phyloP scores from a whole-genome alignment of 2,113 vertebrate genomes.

The Rhinolophus ferrumequinum region DNA sequence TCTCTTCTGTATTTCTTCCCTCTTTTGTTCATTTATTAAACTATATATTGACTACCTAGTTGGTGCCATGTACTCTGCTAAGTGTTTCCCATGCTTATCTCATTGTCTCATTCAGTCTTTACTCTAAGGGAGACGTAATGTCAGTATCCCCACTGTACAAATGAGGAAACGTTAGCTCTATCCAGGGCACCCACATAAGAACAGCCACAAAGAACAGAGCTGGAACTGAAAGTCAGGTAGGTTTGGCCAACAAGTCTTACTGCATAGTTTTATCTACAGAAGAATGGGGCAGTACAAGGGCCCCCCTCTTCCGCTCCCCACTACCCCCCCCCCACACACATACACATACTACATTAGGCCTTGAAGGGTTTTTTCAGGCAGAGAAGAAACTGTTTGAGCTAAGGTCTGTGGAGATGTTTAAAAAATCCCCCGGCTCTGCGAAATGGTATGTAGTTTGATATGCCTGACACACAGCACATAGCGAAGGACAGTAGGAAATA shows the following conservation, averaged over 20 bases:
- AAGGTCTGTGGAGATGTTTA: neutral
- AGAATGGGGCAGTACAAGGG: neutral
- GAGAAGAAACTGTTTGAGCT: neutral
- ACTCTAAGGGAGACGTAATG: neutral
- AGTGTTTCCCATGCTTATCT: neutral
- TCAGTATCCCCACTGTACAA: neutral
- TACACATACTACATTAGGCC: neutral
- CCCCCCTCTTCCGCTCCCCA: neutral
- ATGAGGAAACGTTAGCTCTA: neutral
- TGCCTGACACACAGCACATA: neutral
- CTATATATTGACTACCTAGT: neutral
- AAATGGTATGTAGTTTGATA: neutral
- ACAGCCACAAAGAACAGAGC: neutral
- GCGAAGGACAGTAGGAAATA: neutral
- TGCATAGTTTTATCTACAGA: neutral
- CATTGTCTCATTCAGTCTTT: neutral
- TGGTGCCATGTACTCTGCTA: neutral
- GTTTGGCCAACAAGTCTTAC: neutral
- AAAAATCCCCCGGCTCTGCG: neutral
- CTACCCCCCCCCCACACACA: no score
- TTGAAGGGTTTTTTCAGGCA: neutral
- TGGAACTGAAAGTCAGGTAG: neutral
- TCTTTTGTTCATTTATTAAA: slow-evolving; percentile 37
- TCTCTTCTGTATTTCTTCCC: neutral
- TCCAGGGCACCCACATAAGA: neutral